Conservation (phyloP, 2,888 invertebrate species). For the Brachycybe producta region DNA sequence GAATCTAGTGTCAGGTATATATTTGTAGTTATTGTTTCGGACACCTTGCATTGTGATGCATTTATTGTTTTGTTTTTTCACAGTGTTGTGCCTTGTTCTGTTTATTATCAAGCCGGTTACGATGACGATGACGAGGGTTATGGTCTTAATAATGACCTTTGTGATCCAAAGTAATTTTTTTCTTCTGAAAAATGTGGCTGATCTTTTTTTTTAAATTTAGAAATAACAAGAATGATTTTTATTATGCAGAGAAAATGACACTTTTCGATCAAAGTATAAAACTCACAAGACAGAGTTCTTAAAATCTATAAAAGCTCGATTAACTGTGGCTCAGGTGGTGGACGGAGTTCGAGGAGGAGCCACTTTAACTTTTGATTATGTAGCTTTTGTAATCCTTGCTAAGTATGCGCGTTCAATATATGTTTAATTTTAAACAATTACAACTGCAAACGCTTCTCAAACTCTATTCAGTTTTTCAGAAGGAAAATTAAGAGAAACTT, state of each 20-base stretch:
- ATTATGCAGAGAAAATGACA: too few species aligned
- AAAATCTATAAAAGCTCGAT: conserved; percentile 49
- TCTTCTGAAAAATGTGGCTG: background rate
- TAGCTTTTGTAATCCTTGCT: conserved; percentile 54
- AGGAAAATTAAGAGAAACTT: too few species aligned
- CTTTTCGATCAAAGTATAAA: too few species aligned
- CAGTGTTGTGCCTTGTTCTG: conserved; percentile 50
- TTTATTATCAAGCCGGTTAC: conserved; percentile 40
- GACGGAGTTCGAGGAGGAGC: conserved; percentile 54
- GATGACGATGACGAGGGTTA: conserved; percentile 12
- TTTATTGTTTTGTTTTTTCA: background rate
- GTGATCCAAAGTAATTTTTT: conserved; percentile 14
- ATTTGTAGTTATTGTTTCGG: conserved; percentile 9
- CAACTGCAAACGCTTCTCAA: too few species aligned
- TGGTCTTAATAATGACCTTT: conserved; percentile 11
- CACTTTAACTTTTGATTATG: conserved; percentile 59
- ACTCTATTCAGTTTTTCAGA: too few species aligned
- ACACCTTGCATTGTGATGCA: conserved; percentile 14
- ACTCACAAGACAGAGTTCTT: conserved; percentile 41
- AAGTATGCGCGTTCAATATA: conserved; percentile 42
- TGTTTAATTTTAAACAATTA: conserved; percentile 4
- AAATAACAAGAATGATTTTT: too few species aligned
- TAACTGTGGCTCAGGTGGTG: conserved; percentile 58
- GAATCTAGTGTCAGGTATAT: conserved; percentile 25
- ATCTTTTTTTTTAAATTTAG: background rate